Conservation (phyloP, 2,113 vertebrate genomes). For the Petrocephalus microphthalmus region DNA sequence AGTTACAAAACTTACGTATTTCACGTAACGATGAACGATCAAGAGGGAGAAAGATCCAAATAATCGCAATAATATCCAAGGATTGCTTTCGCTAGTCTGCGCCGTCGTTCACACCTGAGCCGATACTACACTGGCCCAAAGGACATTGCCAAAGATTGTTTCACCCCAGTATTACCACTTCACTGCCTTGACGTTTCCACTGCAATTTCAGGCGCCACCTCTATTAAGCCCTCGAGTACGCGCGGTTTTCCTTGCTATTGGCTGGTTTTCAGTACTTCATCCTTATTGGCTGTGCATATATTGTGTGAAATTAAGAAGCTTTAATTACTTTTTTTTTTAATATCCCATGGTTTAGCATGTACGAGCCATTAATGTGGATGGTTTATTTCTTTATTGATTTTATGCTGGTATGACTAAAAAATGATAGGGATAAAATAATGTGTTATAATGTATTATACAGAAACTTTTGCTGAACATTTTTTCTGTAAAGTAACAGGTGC, state of each 20-base stretch:
- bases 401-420: background rate
- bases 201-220: constrained; percentile 26
- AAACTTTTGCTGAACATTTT: background rate
- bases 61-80: background rate
- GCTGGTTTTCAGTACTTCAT: constrained; percentile 20
- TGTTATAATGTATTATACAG: background rate
- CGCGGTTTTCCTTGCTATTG: constrained; percentile 32
- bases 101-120: background rate
- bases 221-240: constrained; percentile 11
- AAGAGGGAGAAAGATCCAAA: background rate
- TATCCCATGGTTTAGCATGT: background rate
- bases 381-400: background rate
- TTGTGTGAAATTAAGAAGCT: background rate
- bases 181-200: constrained; percentile 16
- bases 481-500: background rate
- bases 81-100: background rate
- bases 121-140: background rate
- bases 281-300: constrained; percentile 33
- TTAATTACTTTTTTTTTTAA: background rate
- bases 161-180: constrained; percentile 32
- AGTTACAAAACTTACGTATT: background rate
- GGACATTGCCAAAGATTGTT: background rate
- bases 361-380: background rate
- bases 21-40: background rate
- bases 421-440: background rate